Percentiles rank a stretch among this genome's conserved stretches.
These are phyloP conservation scores for Pandemis cinnamomeana DNA, from an alignment of 2,888 invertebrate species.

Conservation along the genomic window DNA sequence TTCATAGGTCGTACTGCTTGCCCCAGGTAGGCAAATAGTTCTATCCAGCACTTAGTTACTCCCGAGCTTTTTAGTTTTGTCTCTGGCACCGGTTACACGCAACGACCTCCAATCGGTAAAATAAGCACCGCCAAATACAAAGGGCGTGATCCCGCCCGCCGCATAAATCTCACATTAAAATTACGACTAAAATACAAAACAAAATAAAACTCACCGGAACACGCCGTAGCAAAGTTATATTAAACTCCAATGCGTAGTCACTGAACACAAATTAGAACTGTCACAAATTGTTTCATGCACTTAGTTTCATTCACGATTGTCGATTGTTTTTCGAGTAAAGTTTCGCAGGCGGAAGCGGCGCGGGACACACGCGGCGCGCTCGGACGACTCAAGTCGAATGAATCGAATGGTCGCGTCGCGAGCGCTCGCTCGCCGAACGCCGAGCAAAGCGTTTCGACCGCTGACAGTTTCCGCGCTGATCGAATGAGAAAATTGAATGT, in stretches of 20 bases:
- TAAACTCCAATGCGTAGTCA: conserved; percentile 77
- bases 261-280: conserved; percentile 71
- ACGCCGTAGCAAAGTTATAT: conserved; percentile 76
- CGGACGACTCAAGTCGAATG: conserved; percentile 73
- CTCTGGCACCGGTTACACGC: neutral
- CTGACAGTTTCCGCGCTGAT: conserved; percentile 55
- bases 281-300: conserved; percentile 70
- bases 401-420: conserved; percentile 23
- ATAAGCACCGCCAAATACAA: conserved; percentile 46
- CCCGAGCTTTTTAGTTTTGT: neutral
- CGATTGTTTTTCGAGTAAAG: conserved; percentile 67
- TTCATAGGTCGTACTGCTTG: neutral
- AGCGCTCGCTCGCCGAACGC: conserved; percentile 32
- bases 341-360: conserved; percentile 64
- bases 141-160: conserved; percentile 66
- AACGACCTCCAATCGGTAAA: conserved; percentile 71
- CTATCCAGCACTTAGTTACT: neutral
- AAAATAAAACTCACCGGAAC: conserved; percentile 74
- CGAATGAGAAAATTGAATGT: conserved; percentile 65
- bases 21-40: neutral
- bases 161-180: conserved; percentile 76
- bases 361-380: conserved; percentile 63
- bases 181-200: conserved; percentile 63
- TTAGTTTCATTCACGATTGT: conserved; percentile 65
- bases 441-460: conserved; percentile 37